Base-by-base conservation (phyloP, 2,113 vertebrate genomes). In the Hymenochirus boettgeri region DNA sequence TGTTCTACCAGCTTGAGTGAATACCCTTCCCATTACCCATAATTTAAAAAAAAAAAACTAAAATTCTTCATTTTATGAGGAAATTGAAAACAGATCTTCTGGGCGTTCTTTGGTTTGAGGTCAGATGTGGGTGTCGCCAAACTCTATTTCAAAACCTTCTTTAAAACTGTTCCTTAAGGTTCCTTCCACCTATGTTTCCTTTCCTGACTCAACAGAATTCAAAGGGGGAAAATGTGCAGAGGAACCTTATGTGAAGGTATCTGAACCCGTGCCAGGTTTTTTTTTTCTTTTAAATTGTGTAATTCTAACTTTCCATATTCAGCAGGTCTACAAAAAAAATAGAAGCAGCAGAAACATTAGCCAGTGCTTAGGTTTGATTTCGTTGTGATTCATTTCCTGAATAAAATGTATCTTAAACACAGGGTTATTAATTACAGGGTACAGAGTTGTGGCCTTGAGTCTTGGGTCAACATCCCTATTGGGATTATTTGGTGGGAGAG, bases 81-180 rank as follows among this genome's bases (percentile, higher is more conserved):
- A 84, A 89, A 89, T 86, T 86, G 80, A 80, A 88, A 90, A 80
- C 88, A 88, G 77, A 69, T 80, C 86, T 80, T 47, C 57, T 82
- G 79, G 80, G 83, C 75, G 79, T 86, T 83, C 72, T 82, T 66
- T n/a, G n/a, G n/a, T n/a, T n/a, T 76, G 66, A 74, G 76, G 70
- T 52, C 79, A 83, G 73, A n/a, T 78, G 70, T 66, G 79, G 72
- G 77, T 79, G 78, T 80, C 70, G 82, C 72, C 70, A 53, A 59
- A 72, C 70, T 61, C 73, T 78, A 78, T 70, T 71, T 24, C n/a
- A n/a, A 70, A 60, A 63, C 69, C 70, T 76, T 58, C 22, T 71
- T 59, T 67, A n/a, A 75, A 81, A 81, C 71, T 75, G 61, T 72
- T 74, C 75, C 71, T 72, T 79, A 80, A 78, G 78, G 82, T 58